Base-by-base conservation (phyloP, 2,797 vertebrate species). In the Halcyon leucocephala region DNA sequence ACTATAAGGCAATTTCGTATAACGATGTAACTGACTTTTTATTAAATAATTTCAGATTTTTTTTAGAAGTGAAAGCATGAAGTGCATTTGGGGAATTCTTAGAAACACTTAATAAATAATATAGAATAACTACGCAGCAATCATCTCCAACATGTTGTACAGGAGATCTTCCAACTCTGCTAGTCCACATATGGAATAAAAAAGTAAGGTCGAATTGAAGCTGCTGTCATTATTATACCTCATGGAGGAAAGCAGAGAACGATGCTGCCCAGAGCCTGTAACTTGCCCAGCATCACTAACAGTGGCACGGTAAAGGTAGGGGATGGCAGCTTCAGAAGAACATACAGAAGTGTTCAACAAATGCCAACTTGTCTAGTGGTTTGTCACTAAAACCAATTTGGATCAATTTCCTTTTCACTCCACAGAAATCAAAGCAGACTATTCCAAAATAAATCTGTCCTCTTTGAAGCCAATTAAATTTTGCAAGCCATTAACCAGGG, bases 401-500 rank as follows among this genome's bases (percentile, higher is more conserved):
- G 71, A 78, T 89, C 85, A 6, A 78, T 54, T 82, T 90, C 70
- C 39, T 73, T 82, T 83, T 65, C 70, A 37, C 3, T 18, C n/a
- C 39, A 52, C 37, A 94, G 74, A 92, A 97, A 95, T 48, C 54
- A 67, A 90, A 94, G 37, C 52, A 87, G 64, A 14, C 57, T 49
- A 31, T 92, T 84, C 64, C 49, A 82, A 91, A 94, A 88, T 44
- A 91, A 92, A 90, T 81, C 66, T 54, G 61, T 57, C 44, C 87
- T 83, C 79, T 85, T 58, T 19, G 31, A 94, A 57, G 61, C 46
- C 64, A 92, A 87, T 91, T 90, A 69, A 51, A 61, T 85, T 89
- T 78, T 90, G 60, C 35, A 86, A 86, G 70, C 41, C 1, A 0
- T 77, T 74, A 82, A 86, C 69, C 49, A 58, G 21, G 20, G 41